phyloP scores from a whole-genome alignment of 2,113 vertebrate genomes.

The Xiphias gladius region DNA sequence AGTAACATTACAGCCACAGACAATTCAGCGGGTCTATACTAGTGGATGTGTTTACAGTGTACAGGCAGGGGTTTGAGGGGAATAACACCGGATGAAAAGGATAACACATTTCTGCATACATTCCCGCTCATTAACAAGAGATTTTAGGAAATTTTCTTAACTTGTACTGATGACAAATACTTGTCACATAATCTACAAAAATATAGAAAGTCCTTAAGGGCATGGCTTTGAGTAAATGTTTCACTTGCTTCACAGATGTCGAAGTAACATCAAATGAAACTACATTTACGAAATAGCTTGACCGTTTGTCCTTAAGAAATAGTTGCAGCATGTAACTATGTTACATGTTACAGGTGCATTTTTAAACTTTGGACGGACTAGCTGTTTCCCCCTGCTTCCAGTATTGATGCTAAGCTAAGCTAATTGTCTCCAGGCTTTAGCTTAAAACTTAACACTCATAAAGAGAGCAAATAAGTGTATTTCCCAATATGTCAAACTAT shows the following conservation, averaged over 20 bases:
- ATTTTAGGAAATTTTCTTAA: constrained; percentile 14
- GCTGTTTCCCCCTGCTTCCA: neutral
- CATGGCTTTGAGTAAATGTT: neutral
- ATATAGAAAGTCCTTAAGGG: constrained; percentile 2
- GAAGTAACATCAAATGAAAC: neutral
- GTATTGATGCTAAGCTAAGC: constrained; percentile 6
- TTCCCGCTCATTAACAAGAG: constrained; percentile 14
- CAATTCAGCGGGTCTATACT: constrained; percentile 6
- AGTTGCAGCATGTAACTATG: too few relatives aligned
- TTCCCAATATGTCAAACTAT: neutral
- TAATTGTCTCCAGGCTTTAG: neutral
- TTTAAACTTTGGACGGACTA: neutral
- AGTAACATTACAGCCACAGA: constrained; percentile 1
- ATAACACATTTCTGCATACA: constrained; percentile 8
- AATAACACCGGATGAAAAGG: constrained; percentile 21
- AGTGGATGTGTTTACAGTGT: constrained; percentile 10
- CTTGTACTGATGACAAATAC: constrained; percentile 17
- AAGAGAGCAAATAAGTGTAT: neutral
- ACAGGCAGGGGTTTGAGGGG: constrained; percentile 8
- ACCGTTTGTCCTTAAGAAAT: neutral
- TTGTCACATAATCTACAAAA: neutral
- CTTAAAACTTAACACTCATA: neutral
- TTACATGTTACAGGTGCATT: too few relatives aligned
- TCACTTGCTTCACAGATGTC: neutral
- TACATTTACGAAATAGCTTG: neutral